Base-by-base conservation (phyloP, 2,888 invertebrate species). In the Apotomis turbidana region DNA sequence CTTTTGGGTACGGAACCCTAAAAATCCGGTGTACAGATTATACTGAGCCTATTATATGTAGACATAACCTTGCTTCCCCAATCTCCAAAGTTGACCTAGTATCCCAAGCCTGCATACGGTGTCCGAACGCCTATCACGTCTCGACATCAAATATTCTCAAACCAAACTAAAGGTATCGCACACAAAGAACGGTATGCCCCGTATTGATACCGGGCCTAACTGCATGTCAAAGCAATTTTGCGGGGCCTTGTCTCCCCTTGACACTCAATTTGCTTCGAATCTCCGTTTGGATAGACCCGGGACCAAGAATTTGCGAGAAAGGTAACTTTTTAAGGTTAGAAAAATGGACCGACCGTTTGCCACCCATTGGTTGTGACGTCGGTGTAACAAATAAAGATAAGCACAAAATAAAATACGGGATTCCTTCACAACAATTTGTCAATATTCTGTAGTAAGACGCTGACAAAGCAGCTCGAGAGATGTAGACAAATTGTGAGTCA, bases 141-240 rank as follows among this genome's bases (percentile, higher is more conserved):
- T 36, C 27, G 6, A 52, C 55, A 44, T 27, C 52, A 38, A 44
- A 63, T 54, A 63, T 64, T 44, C 10, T 36, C 49, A 13, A 62
- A 41, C 57, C 49, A 46, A 49, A 60, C 66, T 27, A 66, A 70
- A 70, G 70, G 66, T 49, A 60, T 59, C 46, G 66, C 66, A 41
- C 54, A 60, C 66, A 60, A 64, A 71, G 66, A 62, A 13, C 27
- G 57, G 12, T 64, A 54, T 27, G 63, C 15, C 27, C 55, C 60
- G 55, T 49, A 66, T 66, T 66, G 66, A 60, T 44, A 41, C 8
- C 64, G 49, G 46, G 51, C 63, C 44, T 44, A 59, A 36, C 61
- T 63, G 63, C 69, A 61, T 54, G 66, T 66, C 71, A 71, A 60
- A 66, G 66, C 60, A 66, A 60, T 60, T 64, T 66, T 71, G 71